phyloP scores from a whole-genome alignment of 2,888 invertebrate genomes.

The Xanthorhoe designata region DNA sequence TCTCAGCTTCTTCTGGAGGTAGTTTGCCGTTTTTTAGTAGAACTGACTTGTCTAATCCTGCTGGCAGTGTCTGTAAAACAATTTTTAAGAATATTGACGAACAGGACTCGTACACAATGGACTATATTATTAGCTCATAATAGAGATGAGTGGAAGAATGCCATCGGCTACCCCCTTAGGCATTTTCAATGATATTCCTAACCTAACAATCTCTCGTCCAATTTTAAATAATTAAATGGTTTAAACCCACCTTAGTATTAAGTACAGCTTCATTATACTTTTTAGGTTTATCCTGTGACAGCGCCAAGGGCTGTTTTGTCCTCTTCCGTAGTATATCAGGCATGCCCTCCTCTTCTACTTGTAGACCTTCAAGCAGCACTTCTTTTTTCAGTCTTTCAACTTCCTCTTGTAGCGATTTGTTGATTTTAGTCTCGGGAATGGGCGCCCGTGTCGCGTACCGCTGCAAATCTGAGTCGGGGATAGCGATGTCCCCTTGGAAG shows the following conservation, averaged over 20 bases:
- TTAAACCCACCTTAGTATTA: slow-evolving; percentile 73
- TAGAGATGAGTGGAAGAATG: too few relatives aligned
- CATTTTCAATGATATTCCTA: too few relatives aligned
- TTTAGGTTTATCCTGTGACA: slow-evolving; percentile 79
- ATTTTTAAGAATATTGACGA: too few relatives aligned
- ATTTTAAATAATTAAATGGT: too few relatives aligned
- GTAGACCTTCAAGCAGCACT: slow-evolving; percentile 91
- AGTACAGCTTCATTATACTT: slow-evolving; percentile 80
- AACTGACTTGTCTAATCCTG: slow-evolving; percentile 75
- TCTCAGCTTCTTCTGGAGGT: slow-evolving; percentile 69
- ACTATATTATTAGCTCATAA: too few relatives aligned
- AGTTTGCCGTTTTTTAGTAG: slow-evolving; percentile 77
- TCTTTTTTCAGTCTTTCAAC: slow-evolving; percentile 93
- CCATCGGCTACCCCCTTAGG: too few relatives aligned
- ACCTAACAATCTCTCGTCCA: too few relatives aligned
- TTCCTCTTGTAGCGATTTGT: slow-evolving; percentile 90
- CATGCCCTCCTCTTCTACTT: slow-evolving; percentile 94
- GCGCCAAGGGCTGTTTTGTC: slow-evolving; percentile 86
- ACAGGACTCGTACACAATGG: too few relatives aligned
- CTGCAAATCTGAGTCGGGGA: slow-evolving; percentile 85
- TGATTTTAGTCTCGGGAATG: slow-evolving; percentile 80
- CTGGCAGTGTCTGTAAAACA: slow-evolving; percentile 66
- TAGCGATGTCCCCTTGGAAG: slow-evolving; percentile 94
- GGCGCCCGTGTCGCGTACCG: slow-evolving; percentile 61
- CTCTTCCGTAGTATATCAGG: slow-evolving; percentile 90